phyloP scores from a whole-genome alignment of 2,113 vertebrate species.

The Myrmecobius fasciatus region DNA sequence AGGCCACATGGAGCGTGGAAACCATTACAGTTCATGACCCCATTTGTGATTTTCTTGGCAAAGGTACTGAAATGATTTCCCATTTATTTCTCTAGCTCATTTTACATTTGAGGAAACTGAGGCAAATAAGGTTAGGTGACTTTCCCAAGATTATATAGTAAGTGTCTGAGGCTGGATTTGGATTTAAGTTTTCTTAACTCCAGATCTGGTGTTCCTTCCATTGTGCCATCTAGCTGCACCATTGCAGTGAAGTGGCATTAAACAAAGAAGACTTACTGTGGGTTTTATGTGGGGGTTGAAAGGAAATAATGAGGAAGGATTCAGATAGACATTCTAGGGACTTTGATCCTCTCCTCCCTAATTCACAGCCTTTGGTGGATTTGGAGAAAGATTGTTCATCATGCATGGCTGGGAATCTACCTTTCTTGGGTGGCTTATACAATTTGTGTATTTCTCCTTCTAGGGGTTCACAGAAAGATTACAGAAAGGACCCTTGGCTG shows the following conservation, averaged over 20 bases:
- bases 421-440: background rate
- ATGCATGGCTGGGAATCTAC: background rate
- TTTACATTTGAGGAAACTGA: background rate
- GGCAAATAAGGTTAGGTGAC: background rate
- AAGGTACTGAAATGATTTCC: background rate
- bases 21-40: background rate
- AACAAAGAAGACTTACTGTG: background rate
- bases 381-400: background rate
- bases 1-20: background rate
- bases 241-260: background rate
- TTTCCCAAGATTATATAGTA: background rate
- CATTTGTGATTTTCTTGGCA: background rate
- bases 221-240: background rate
- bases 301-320: background rate
- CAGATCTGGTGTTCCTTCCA: background rate
- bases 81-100: background rate
- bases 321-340: background rate
- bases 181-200: background rate
- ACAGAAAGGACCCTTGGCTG: conserved; percentile 82
- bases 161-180: background rate
- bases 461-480: conserved; percentile 96
- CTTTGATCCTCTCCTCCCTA: background rate
- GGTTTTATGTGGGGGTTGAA: background rate
- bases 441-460: conserved; percentile 48
- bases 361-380: background rate